Percentiles rank a stretch among this genome's conserved stretches.
Evolutionary conservation across 1,140 invertebrate genomes (phyloP).

Genomic region (Pogonus chalceus): DNA sequence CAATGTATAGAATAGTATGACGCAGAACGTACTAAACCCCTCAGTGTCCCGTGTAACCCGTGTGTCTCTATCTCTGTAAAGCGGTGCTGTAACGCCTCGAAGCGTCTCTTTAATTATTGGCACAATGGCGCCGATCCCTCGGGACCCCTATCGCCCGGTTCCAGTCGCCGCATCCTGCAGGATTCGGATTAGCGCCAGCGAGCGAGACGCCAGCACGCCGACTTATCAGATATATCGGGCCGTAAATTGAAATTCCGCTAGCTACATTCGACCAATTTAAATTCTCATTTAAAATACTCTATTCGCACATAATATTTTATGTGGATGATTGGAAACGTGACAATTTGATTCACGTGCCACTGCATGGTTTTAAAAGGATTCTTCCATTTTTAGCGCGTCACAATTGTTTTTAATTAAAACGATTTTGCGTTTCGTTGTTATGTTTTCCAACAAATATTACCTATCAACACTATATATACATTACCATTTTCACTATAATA

Average conservation of each 20-base stretch:
- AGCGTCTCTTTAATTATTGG: slow-evolving; percentile 4
- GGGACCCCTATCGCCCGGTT: not conserved
- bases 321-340: not conserved
- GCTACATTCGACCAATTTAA: not conserved
- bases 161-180: not conserved
- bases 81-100: not conserved
- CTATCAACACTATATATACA: too few species aligned
- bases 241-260: slow-evolving; percentile 4
- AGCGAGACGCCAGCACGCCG: not conserved
- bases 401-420: not conserved
- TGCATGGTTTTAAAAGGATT: slow-evolving; percentile 4
- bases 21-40: too few species aligned
- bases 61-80: not conserved
- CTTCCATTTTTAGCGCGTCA: not conserved
- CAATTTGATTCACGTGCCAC: slow-evolving; percentile 4
- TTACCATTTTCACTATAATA: too few species aligned
- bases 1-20: too few species aligned
- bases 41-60: not conserved
- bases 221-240: slow-evolving; percentile 5
- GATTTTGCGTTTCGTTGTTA: too few species aligned
- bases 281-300: not conserved
- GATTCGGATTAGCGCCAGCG: not conserved
- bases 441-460: too few species aligned
- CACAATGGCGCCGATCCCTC: not conserved
- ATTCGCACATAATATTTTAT: not conserved